phyloP scores from a whole-genome alignment of 2,888 invertebrate genomes.

The Scaptomyza flava region DNA sequence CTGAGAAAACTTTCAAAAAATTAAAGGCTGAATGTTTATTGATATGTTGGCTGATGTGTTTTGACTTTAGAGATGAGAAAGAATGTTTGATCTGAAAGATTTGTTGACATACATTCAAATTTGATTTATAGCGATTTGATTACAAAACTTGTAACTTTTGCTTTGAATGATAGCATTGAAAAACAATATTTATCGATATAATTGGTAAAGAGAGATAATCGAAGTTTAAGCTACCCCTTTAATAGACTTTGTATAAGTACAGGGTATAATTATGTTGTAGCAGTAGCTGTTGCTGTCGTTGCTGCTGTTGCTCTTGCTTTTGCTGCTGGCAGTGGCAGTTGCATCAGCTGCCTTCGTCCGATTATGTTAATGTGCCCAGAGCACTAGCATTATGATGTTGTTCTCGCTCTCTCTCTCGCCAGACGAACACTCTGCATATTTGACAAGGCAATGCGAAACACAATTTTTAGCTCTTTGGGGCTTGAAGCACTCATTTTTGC shows the following conservation, averaged over 20 bases:
- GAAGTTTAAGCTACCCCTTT: neutral
- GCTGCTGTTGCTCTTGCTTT: constrained; percentile 11
- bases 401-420: constrained; percentile 36
- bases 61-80: no score
- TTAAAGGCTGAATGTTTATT: no score
- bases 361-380: constrained; percentile 74
- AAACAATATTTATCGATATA: no score
- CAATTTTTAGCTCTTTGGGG: constrained; percentile 25
- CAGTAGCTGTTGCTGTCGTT: constrained; percentile 24
- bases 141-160: no score
- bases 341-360: constrained; percentile 57
- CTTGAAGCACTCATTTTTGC: neutral
- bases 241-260: no score
- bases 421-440: constrained; percentile 73
- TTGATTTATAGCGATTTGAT: no score
- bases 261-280: constrained; percentile 57
- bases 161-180: no score
- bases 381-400: constrained; percentile 74
- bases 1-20: neutral
- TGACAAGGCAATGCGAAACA: constrained; percentile 49
- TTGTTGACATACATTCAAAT: no score
- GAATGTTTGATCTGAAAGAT: no score
- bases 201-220: no score
- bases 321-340: constrained; percentile 41
- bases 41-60: no score